phyloP scores from a whole-genome alignment of 2,113 vertebrate species.

The Petrocephalus zakoni region DNA sequence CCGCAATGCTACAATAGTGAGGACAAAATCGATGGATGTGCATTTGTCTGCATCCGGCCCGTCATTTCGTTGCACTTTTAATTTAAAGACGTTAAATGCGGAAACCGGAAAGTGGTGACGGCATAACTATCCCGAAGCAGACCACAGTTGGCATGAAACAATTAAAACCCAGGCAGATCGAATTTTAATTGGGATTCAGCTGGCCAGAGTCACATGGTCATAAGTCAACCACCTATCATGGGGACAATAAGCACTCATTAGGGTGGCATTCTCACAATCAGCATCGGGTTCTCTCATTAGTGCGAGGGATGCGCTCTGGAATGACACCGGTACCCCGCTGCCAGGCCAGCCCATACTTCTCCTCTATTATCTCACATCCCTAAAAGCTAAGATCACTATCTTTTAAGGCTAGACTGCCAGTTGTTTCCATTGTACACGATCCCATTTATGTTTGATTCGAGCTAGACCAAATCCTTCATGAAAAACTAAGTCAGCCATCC shows the following conservation, averaged over 20 bases:
- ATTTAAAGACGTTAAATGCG: background rate
- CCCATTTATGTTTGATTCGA: background rate
- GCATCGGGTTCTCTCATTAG: background rate
- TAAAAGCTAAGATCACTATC: background rate
- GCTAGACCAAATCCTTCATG: background rate
- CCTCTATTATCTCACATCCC: background rate
- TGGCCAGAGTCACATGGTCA: background rate
- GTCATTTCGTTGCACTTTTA: background rate
- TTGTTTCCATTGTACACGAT: background rate
- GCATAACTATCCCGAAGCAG: background rate
- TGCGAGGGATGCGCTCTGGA: background rate
- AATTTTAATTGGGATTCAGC: slow-evolving; percentile 12
- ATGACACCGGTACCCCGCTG: background rate
- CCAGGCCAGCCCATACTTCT: background rate
- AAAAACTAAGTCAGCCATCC: background rate
- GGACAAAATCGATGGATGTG: background rate
- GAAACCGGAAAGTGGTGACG: background rate
- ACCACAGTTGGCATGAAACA: background rate
- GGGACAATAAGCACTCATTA: background rate
- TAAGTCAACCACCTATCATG: background rate
- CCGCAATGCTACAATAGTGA: background rate
- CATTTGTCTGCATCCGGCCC: background rate
- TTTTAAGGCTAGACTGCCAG: background rate
- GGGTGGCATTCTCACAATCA: background rate
- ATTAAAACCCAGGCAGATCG: background rate